Evolutionary conservation across 2,888 invertebrate genomes (phyloP).

Genomic region (Nomada flava): DNA sequence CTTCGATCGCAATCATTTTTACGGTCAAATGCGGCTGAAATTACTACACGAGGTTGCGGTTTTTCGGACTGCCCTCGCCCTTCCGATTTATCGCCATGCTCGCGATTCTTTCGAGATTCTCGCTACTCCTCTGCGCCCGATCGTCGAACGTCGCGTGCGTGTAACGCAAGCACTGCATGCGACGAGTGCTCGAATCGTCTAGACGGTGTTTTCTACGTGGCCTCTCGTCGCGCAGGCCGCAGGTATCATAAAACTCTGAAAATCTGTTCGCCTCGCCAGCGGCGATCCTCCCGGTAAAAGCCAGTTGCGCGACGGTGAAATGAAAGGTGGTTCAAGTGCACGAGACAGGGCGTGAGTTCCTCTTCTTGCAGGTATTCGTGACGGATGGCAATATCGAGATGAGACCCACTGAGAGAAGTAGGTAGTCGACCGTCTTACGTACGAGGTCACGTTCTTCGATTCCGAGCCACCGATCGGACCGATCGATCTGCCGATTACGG

Average conservation of each 20-base stretch:
- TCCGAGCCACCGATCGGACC: slow-evolving; percentile 73
- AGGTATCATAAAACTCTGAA: background rate
- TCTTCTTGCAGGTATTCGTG: slow-evolving; percentile 2
- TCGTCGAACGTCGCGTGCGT: background rate
- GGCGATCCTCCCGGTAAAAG: background rate
- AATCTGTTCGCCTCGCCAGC: background rate
- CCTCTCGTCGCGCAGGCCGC: background rate
- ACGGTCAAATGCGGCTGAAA: slow-evolving; percentile 80
- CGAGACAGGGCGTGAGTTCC: background rate
- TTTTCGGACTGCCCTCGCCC: slow-evolving; percentile 47
- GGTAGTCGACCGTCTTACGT: slow-evolving; percentile 61
- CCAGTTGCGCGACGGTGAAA: background rate
- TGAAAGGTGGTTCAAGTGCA: background rate
- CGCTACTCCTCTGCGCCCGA: background rate
- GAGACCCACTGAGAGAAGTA: slow-evolving; percentile 68
- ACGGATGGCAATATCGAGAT: slow-evolving; percentile 48
- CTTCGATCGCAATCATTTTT: slow-evolving; percentile 80
- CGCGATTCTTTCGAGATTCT: no score
- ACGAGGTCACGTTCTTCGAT: slow-evolving; percentile 75
- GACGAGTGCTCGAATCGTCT: background rate
- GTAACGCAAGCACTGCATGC: background rate
- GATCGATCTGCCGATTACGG: slow-evolving; percentile 76
- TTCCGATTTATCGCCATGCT: background rate
- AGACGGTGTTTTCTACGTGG: background rate
- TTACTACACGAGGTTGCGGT: slow-evolving; percentile 78